Conservation (phyloP, 2,113 vertebrate species). For the Hucho hucho region DNA sequence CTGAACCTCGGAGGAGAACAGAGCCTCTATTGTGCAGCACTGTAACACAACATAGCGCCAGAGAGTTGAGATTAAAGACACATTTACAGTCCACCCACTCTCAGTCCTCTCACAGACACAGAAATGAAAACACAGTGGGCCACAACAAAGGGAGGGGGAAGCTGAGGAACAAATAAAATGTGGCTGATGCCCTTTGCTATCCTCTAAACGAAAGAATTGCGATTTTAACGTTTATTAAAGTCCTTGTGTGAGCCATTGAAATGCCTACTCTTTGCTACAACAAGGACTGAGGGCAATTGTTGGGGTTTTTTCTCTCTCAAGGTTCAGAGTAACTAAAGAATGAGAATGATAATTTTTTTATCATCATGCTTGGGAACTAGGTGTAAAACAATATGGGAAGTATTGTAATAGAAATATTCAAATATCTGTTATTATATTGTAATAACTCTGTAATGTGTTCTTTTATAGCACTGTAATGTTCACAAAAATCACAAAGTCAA, state of each 20-base stretch:
- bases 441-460: no score
- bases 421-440: background rate
- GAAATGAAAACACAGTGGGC: conserved; percentile 44
- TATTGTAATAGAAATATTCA: background rate
- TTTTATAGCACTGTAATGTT: no score
- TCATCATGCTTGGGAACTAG: no score
- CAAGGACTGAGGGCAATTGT: background rate
- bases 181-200: conserved; percentile 20
- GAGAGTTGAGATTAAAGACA: conserved; percentile 56
- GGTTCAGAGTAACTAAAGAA: background rate
- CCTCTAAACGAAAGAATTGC: background rate
- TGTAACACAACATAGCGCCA: conserved; percentile 58
- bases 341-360: background rate
- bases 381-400: no score
- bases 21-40: conserved; percentile 58
- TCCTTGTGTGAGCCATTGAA: background rate
- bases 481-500: no score
- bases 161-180: conserved; percentile 25
- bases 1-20: conserved; percentile 56
- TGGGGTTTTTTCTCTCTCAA: background rate
- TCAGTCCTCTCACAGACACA: conserved; percentile 22
- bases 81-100: conserved; percentile 22
- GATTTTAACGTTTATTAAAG: background rate
- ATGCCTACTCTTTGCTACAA: background rate
- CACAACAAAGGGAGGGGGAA: conserved; percentile 34